phyloP scores from a whole-genome alignment of 2,888 invertebrate species.

The Cosmia trapezina region DNA sequence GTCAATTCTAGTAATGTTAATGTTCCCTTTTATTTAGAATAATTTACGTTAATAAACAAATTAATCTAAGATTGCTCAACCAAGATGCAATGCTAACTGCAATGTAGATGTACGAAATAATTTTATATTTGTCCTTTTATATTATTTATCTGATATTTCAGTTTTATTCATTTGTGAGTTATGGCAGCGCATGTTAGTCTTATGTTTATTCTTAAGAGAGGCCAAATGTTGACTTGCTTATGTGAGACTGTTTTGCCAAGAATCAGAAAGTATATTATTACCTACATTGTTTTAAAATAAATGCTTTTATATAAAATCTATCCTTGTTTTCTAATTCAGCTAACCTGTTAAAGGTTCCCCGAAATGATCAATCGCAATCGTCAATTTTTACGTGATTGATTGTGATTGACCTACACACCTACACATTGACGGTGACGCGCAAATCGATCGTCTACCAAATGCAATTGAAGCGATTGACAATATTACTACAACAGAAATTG shows the following conservation, averaged over 20 bases:
- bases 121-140: conserved; percentile 87
- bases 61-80: conserved; percentile 89
- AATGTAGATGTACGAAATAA: conserved; percentile 84
- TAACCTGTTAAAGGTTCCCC: background rate
- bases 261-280: conserved; percentile 91
- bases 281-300: conserved; percentile 91
- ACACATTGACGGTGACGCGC: too few species aligned
- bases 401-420: too few species aligned
- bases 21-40: conserved; percentile 88
- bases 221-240: conserved; percentile 91
- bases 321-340: conserved; percentile 43
- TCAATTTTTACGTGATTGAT: too few species aligned
- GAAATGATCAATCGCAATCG: too few species aligned
- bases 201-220: conserved; percentile 90
- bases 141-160: conserved; percentile 88
- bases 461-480: too few species aligned
- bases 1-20: conserved; percentile 89
- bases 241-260: conserved; percentile 91
- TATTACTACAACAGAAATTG: too few species aligned
- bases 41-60: conserved; percentile 87
- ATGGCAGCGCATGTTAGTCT: conserved; percentile 90
- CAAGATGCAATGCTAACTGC: conserved; percentile 89
- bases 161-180: conserved; percentile 88
- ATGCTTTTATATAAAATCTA: conserved; percentile 89
- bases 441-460: too few species aligned